Evolutionary conservation across 2,113 vertebrate species (phyloP).

Genomic region (Psittacus erithacus): DNA sequence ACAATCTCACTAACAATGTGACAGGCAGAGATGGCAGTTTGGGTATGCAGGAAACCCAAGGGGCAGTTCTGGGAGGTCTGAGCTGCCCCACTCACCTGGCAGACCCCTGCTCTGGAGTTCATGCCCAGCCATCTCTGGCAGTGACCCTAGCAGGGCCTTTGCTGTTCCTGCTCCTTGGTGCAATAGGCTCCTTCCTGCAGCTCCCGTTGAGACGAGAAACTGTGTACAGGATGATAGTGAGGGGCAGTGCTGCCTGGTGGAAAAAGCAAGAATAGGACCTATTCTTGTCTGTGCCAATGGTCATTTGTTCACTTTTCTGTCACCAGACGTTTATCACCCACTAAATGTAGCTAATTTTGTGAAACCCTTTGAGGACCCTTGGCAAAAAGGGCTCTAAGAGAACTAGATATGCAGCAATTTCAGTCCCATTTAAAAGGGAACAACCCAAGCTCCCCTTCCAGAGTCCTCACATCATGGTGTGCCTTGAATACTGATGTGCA

Average conservation of each 20-base stretch:
- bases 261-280: neutral
- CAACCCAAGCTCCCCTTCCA: neutral
- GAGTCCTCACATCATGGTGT: neutral
- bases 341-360: neutral
- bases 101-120: neutral
- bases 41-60: neutral
- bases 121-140: rapidly evolving
- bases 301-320: neutral
- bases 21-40: neutral
- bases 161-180: neutral
- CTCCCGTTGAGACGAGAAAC: neutral
- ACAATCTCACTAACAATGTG: neutral
- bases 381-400: neutral
- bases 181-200: neutral
- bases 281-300: neutral
- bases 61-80: neutral
- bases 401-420: neutral
- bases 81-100: neutral
- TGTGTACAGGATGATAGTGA: rapidly evolving
- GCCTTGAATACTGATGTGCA: slow-evolving; percentile 34
- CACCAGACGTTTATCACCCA: neutral
- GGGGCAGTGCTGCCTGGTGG: neutral
- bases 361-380: neutral
- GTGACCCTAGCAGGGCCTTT: neutral
- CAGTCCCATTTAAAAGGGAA: neutral